Evolutionary conservation across 2,797 vertebrate genomes (phyloP), one percentile per base, ranked within the genome.

Genomic region (Scyliorhinus canicula): DNA sequence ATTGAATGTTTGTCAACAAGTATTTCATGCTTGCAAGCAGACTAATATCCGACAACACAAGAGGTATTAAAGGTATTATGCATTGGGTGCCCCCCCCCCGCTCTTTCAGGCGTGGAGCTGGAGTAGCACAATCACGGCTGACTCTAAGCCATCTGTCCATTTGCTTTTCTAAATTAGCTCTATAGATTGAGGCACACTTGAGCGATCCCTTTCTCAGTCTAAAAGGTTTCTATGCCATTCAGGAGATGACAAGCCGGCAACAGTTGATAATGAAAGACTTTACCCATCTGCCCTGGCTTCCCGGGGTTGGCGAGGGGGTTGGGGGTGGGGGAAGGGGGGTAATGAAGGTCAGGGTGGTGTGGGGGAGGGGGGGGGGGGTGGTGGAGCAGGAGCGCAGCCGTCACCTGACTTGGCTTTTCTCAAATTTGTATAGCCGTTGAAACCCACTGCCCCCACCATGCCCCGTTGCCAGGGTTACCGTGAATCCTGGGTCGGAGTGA

Each of bases 1-100:
- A 82, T 82, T 82, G 40, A 47, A 47, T 82, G 79, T 82, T 82
- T 82, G 79, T 82, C 40, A 82, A 82, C 79, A 82, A 47, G 79
- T 47, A 82, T 82, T 82, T 82, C 40, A 47, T 47, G 79, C 79
- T 82, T 47, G 79, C 40, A 47, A 82, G 79, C 79, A 47, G 40
- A 82, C 40, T 47, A 47, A 82, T 47, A 47, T 40, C 40, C 21
- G 19, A 82, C 79, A 82, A 82, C 79, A 82, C 79, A 82, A 82
- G 79, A 82, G 79, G 79, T 6, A 82, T 47, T n/a, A 24, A 47
- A 82, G 79, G 79, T 82, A 47, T 82, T 82, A 82, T 82, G 24
- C 47, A 47, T 47, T 24, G 79, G 79, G 40, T 47, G 40, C 40
- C 40, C 67, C 79, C 6, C 40, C 40, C 67, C 79, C 6, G 40